Base-by-base conservation (phyloP, 2,113 vertebrate species). In the Carassius carassius region DNA sequence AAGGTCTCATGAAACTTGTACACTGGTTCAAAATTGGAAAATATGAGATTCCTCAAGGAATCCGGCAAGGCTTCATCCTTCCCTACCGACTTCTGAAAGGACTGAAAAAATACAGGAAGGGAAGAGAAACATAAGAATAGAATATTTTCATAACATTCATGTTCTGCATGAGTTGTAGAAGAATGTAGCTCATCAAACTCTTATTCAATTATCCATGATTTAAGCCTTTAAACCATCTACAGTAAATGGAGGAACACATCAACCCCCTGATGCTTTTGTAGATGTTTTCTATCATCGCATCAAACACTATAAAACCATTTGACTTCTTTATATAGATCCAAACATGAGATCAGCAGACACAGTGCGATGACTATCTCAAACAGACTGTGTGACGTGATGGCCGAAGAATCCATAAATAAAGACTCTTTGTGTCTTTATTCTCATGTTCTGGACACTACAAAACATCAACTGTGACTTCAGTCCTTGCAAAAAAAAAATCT, bases 1-100 rank as follows among this genome's bases (percentile, higher is more conserved):
- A 99, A 99, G 73, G 91, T 95, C 84, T 95, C 94, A 78, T 99
- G 97, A 86, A 99, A 99, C 89, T 94, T 97, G 94, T 97, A 92
- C 91, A 99, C 92, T 19, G 96, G 97, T 79, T 98, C 95, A 1
- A 97, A 99, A 93, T 94, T 97, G 58, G 95, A 90, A 79, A 96
- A 95, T 83, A 99, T 94, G 70, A 97, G 92, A 86, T 76, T 96
- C 85, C 89, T 96, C 78, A 99, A 87, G 0, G 95, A 90, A 72
- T 97, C 96, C 0, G 97, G 95, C 92, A 98, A 95, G 69, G 92
- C 90, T 63, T 98, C 97, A 0, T 99, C 97, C 90, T 96, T 97
- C 78, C 81, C 94, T 51, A 93, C 92, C 4, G 91, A 85, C 73
- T 90, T 94, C 89, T 96, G 95, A 89, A 99, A 96, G 90, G 95